Evolutionary conservation across 2,888 invertebrate species (phyloP).

Genomic region (Leucoma salicis): DNA sequence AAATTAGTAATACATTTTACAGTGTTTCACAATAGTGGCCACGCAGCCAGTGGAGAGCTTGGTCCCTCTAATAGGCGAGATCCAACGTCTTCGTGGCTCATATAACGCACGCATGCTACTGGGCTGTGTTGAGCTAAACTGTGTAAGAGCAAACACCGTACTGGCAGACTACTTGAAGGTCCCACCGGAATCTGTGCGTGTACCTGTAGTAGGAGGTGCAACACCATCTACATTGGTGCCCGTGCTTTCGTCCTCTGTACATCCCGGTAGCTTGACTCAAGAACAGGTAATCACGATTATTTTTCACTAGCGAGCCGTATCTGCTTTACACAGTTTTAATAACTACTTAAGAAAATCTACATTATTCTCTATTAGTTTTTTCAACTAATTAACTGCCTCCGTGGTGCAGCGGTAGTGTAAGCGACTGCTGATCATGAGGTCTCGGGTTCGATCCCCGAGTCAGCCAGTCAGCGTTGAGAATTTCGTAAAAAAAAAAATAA

Average conservation of each 20-base stretch:
- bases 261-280: constrained; percentile 75
- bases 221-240: constrained; percentile 87
- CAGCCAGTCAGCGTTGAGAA: too few relatives aligned
- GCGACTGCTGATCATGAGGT: too few relatives aligned
- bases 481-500: too few relatives aligned
- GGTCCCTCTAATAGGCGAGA: constrained; percentile 86
- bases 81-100: constrained; percentile 78
- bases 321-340: too few relatives aligned
- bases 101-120: constrained; percentile 73
- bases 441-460: too few relatives aligned
- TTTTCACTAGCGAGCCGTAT: too few relatives aligned
- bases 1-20: constrained; percentile 3
- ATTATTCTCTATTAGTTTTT: too few relatives aligned
- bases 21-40: constrained; percentile 69
- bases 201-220: constrained; percentile 87
- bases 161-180: constrained; percentile 84
- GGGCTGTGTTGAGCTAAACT: constrained; percentile 87
- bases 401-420: too few relatives aligned
- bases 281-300: constrained; percentile 51
- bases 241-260: constrained; percentile 84
- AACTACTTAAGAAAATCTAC: too few relatives aligned
- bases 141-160: constrained; percentile 87
- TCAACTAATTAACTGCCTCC: too few relatives aligned
- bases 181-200: constrained; percentile 83
- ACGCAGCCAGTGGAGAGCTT: constrained; percentile 85